Percentiles rank a stretch among this genome's conserved stretches.
Conservation (phyloP, 2,797 vertebrate species). For the Pseudocheirus occidentalis region DNA sequence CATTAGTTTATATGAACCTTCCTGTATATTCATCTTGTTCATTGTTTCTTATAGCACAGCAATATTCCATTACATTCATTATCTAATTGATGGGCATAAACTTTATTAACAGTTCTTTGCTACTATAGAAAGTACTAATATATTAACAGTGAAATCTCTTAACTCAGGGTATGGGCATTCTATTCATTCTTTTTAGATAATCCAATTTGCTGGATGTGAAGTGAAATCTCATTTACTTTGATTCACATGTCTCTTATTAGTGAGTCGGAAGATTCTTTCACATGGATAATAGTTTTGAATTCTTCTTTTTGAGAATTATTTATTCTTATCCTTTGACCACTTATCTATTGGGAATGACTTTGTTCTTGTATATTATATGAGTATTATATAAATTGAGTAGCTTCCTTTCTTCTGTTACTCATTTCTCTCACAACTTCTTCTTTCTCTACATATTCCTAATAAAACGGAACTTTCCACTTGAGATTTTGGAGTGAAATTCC, state of each 20-base stretch:
- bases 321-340: not conserved
- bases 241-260: not conserved
- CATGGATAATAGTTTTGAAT: not conserved
- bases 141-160: too few species aligned
- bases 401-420: conserved; percentile 29
- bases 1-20: not conserved
- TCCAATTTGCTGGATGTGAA: not conserved
- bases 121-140: not conserved
- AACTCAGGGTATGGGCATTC: not conserved
- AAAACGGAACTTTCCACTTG: conserved; percentile 15
- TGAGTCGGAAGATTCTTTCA: not conserved
- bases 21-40: not conserved
- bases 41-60: not conserved
- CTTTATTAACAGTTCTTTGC: not conserved
- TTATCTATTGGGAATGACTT: not conserved
- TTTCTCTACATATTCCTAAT: not conserved
- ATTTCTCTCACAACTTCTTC: conserved; percentile 8
- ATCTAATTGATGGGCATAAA: not conserved
- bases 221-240: not conserved
- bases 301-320: not conserved
- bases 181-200: not conserved
- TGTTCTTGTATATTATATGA: not conserved
- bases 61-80: not conserved
- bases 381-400: not conserved
- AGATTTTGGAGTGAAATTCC: not conserved